Evolutionary conservation across 1,140 invertebrate species (phyloP).

Genomic region (Sesamia nonagrioides): DNA sequence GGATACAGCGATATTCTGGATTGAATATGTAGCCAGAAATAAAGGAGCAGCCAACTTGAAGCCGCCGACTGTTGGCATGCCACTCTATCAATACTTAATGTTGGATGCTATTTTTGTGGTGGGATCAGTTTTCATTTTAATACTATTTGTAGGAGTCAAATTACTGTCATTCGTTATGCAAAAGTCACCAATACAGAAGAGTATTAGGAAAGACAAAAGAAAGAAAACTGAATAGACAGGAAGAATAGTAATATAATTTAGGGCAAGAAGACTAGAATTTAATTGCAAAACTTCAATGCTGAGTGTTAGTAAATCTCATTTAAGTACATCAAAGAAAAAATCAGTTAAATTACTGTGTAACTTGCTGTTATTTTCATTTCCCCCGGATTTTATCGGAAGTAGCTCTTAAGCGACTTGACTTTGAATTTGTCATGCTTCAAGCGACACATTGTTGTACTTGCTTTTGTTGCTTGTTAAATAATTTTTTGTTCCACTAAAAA

Average conservation of each 20-base stretch:
- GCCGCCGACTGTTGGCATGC: constrained; percentile 41
- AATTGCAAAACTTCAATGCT: too few relatives aligned
- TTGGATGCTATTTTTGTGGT: constrained; percentile 5
- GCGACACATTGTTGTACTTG: background rate
- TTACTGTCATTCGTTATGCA: background rate
- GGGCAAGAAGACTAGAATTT: too few relatives aligned
- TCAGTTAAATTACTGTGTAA: background rate
- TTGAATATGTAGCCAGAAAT: constrained; percentile 65
- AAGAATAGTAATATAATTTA: too few relatives aligned
- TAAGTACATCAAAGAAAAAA: too few relatives aligned
- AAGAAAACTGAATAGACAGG: background rate
- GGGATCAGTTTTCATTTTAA: background rate
- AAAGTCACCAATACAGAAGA: background rate
- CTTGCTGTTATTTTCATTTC: background rate
- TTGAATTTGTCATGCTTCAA: constrained; percentile 1
- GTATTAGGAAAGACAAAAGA: background rate
- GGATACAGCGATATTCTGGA: constrained; percentile 82
- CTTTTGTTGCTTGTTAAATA: background rate
- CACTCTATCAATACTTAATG: constrained; percentile 39
- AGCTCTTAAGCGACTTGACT: background rate
- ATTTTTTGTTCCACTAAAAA: background rate
- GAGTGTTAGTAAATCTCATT: too few relatives aligned
- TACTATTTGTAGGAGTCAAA: background rate
- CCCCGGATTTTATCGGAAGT: background rate
- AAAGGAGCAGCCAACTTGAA: constrained; percentile 28